phyloP scores from a whole-genome alignment of 92 coral and sea anemone species.

The Siderastrea siderea region DNA sequence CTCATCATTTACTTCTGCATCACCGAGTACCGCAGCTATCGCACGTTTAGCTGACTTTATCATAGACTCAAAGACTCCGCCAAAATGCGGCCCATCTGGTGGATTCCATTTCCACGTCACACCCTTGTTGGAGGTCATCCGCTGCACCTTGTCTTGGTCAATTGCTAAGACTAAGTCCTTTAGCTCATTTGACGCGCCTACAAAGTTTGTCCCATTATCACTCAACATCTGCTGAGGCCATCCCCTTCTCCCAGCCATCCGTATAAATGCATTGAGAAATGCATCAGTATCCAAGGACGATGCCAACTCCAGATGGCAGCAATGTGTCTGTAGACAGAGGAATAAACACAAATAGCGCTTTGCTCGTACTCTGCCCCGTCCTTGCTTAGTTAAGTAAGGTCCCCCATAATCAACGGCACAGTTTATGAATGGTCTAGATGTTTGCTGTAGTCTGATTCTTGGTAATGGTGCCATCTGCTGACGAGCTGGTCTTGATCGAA shows the following conservation, averaged over 20 bases:
- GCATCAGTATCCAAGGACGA: conserved; percentile 59
- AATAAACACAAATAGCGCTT: conserved; percentile 72
- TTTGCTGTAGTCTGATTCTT: too few relatives aligned
- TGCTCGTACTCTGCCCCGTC: conserved; percentile 55
- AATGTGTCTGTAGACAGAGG: conserved; percentile 59
- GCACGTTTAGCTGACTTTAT: conserved; percentile 76
- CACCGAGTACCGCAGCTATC: conserved; percentile 57
- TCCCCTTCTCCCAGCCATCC: conserved; percentile 57
- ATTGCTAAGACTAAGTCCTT: too few relatives aligned
- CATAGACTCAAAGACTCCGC: conserved; percentile 73
- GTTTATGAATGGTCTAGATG: too few relatives aligned
- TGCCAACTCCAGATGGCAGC: conserved; percentile 68
- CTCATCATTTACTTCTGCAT: conserved; percentile 73
- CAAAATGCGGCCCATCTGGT: conserved; percentile 76
- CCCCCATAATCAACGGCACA: conserved; percentile 59
- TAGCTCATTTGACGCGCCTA: too few relatives aligned
- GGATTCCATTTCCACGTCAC: conserved; percentile 74
- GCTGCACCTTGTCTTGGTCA: conserved; percentile 15
- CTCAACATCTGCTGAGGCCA: conserved; percentile 62
- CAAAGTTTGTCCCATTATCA: conserved; percentile 53
- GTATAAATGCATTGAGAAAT: conserved; percentile 54
- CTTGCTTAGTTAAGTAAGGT: conserved; percentile 41
- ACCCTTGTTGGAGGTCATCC: conserved; percentile 12
- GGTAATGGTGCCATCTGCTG: too few relatives aligned
- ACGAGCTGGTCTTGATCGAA: too few relatives aligned